A percentile compares a stretch with the other conserved stretches of the same genome.
Evolutionary conservation across 2,113 vertebrate genomes (phyloP).

Genomic region (Eolophus roseicapilla): DNA sequence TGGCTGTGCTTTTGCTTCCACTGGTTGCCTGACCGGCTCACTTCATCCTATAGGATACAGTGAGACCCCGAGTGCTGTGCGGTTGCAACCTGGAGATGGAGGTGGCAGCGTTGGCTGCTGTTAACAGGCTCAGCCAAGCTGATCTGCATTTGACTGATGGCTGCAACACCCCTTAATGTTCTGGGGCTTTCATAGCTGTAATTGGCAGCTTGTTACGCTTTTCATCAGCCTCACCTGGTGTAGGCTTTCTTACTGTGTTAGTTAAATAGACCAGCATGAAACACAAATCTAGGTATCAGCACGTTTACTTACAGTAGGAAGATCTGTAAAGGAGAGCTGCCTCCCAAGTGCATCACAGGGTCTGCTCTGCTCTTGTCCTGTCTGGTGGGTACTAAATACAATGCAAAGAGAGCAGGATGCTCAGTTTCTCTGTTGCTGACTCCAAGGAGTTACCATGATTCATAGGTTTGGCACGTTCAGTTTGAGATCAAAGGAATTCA

Average conservation of each 20-base stretch:
- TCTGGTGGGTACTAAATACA: neutral
- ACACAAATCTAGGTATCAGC: neutral
- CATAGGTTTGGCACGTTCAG: neutral
- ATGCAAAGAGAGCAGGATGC: neutral
- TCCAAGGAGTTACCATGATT: neutral
- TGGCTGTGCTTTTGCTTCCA: no score
- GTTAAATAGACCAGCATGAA: neutral
- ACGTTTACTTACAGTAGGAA: neutral
- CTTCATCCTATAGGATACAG: neutral
- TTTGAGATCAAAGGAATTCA: neutral
- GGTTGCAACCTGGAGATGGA: neutral
- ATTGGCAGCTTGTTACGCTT: neutral
- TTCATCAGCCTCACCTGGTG: neutral
- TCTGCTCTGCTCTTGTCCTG: neutral
- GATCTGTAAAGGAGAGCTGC: neutral
- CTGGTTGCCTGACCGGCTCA: accelerated
- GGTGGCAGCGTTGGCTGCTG: neutral
- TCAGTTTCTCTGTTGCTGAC: neutral
- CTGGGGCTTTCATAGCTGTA: neutral
- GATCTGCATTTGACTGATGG: neutral
- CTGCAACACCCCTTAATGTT: neutral
- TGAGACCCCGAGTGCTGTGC: accelerated
- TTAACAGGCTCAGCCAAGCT: neutral
- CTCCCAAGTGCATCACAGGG: accelerated
- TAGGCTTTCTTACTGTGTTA: neutral